phyloP scores from a whole-genome alignment of 1,140 invertebrate genomes.

The Bombus sibiricus region DNA sequence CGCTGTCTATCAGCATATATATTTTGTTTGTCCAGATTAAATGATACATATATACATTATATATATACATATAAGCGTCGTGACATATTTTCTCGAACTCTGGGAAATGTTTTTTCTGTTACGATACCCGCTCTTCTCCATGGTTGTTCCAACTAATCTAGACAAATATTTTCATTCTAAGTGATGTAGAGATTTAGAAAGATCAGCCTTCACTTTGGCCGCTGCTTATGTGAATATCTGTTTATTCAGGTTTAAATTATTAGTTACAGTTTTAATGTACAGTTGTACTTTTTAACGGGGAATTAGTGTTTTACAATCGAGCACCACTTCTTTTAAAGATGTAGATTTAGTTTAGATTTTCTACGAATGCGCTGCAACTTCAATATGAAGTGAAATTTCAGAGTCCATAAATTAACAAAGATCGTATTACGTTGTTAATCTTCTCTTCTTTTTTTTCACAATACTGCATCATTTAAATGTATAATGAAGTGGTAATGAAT shows the following conservation, averaged over 20 bases:
- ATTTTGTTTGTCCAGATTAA: background rate
- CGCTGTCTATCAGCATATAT: background rate
- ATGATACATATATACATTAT: background rate
- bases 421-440: background rate
- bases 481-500: background rate
- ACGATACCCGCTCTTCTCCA: background rate
- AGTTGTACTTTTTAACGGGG: background rate
- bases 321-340: background rate
- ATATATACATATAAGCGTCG: too few species aligned
- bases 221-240: background rate
- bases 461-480: background rate
- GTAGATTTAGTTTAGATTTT: background rate
- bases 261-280: too few species aligned
- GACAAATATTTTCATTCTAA: conserved; percentile 8
- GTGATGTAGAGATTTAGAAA: background rate
- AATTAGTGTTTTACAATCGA: too few species aligned
- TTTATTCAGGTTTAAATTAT: background rate
- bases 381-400: background rate
- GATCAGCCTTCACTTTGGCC: too few species aligned
- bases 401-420: background rate
- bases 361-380: background rate
- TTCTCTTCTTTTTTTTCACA: background rate
- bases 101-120: background rate
- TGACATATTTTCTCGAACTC: background rate
- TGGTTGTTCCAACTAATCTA: background rate